Evolutionary conservation across 1,140 invertebrate genomes (phyloP).

Genomic region (Meloidogyne hapla): DNA sequence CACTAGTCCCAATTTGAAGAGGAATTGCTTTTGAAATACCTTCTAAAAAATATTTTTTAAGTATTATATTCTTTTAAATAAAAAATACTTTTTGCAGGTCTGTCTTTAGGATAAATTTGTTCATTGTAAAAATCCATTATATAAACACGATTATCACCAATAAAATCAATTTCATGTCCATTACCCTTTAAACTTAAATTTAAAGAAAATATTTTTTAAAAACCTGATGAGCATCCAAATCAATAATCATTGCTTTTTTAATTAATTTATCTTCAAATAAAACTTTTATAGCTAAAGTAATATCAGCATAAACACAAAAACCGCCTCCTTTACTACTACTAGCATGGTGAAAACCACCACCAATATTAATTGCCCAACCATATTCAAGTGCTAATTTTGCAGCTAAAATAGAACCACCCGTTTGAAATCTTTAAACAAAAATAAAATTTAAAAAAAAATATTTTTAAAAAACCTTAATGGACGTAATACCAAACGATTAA

Average conservation of each 20-base stretch:
- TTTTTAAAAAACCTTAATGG: conserved; percentile 67
- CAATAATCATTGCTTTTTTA: conserved; percentile 78
- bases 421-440: conserved; percentile 72
- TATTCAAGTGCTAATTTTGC: conserved; percentile 77
- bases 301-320: conserved; percentile 85
- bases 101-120: conserved; percentile 78
- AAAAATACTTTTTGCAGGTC: conserved; percentile 70
- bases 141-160: conserved; percentile 72
- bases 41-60: conserved; percentile 55
- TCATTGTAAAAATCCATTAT: conserved; percentile 84
- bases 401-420: conserved; percentile 77
- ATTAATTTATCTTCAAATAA: conserved; percentile 70
- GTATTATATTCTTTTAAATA: background rate
- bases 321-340: conserved; percentile 71
- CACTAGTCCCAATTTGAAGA: conserved; percentile 71
- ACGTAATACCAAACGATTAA: conserved; percentile 75
- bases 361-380: conserved; percentile 85
- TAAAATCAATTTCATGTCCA: conserved; percentile 80
- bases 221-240: conserved; percentile 80
- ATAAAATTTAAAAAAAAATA: background rate
- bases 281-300: conserved; percentile 75
- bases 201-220: conserved; percentile 63
- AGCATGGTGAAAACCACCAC: conserved; percentile 76
- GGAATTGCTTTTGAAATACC: conserved; percentile 76
- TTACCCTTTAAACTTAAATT: conserved; percentile 70